These are phyloP conservation scores for Sphecodes monilicornis DNA, from an alignment of 2,888 invertebrate species.

Conservation along the genomic window DNA sequence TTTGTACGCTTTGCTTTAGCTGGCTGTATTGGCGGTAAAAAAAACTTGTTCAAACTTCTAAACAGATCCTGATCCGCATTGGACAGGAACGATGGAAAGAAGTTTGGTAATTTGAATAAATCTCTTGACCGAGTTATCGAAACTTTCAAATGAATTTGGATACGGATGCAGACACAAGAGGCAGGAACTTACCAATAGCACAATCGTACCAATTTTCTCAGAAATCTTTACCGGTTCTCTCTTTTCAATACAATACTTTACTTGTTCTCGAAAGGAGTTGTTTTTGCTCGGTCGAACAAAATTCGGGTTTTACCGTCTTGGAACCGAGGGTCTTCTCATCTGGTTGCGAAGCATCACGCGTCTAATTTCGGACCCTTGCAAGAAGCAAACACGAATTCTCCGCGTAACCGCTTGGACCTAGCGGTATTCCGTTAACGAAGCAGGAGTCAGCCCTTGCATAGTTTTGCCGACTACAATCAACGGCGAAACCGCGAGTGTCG, in stretches of 20 bases:
- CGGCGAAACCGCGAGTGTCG: neutral
- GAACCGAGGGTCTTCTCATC: neutral
- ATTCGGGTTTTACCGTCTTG: neutral
- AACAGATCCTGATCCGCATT: neutral
- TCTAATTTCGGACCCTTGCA: neutral
- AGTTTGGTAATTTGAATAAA: neutral
- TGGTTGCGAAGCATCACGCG: neutral
- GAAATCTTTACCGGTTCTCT: neutral
- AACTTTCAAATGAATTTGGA: neutral
- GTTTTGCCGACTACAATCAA: neutral
- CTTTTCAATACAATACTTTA: neutral
- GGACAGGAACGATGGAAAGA: neutral
- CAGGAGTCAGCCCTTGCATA: neutral
- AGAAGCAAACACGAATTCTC: conserved; percentile 15
- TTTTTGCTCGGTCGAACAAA: neutral
- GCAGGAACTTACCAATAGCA: neutral
- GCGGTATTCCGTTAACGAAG: conserved; percentile 6
- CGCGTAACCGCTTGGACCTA: neutral
- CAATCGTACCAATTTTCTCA: neutral
- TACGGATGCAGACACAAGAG: neutral
- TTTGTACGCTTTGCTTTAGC: neutral
- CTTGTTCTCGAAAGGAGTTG: neutral
- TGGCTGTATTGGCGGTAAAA: neutral
- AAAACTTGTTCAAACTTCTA: conserved; percentile 5
- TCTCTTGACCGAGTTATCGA: neutral